These are phyloP conservation scores for Nasonovia ribisnigri DNA, from an alignment of 2,888 invertebrate species.

Conservation along the genomic window DNA sequence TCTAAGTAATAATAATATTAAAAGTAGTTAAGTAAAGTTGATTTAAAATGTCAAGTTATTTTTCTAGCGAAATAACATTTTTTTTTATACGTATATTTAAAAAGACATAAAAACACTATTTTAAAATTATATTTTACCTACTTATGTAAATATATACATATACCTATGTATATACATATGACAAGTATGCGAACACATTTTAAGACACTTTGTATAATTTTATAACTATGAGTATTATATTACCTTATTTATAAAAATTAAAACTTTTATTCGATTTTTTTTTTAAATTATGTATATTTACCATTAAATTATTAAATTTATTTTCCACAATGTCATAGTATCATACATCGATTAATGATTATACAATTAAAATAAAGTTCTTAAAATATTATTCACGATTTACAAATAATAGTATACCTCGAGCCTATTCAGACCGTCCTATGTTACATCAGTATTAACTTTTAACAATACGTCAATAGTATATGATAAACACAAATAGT, in stretches of 20 bases:
- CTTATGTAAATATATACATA: not conserved
- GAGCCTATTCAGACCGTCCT: not conserved
- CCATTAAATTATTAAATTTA: constrained; percentile 18
- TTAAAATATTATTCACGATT: constrained; percentile 50
- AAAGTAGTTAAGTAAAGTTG: not conserved
- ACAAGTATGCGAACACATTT: not conserved
- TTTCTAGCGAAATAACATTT: not conserved
- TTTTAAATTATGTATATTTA: constrained; percentile 34
- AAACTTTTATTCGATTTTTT: not conserved
- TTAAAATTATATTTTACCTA: not conserved
- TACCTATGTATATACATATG: not conserved
- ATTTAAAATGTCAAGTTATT: not conserved
- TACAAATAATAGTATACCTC: not conserved
- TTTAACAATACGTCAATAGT: not conserved
- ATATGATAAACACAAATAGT: not conserved
- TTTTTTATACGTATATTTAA: not conserved
- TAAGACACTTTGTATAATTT: constrained; percentile 48
- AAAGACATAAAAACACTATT: not conserved
- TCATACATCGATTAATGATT: constrained; percentile 30
- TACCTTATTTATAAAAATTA: constrained; percentile 49
- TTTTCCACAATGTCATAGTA: constrained; percentile 37
- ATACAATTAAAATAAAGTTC: constrained; percentile 52
- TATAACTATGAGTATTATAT: constrained; percentile 36
- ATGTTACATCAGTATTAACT: not conserved
- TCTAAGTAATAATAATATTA: not conserved